Evolutionary conservation across 1,140 invertebrate genomes (phyloP), one percentile per base, ranked within the genome.

Genomic region (Nautilus pompilius): DNA sequence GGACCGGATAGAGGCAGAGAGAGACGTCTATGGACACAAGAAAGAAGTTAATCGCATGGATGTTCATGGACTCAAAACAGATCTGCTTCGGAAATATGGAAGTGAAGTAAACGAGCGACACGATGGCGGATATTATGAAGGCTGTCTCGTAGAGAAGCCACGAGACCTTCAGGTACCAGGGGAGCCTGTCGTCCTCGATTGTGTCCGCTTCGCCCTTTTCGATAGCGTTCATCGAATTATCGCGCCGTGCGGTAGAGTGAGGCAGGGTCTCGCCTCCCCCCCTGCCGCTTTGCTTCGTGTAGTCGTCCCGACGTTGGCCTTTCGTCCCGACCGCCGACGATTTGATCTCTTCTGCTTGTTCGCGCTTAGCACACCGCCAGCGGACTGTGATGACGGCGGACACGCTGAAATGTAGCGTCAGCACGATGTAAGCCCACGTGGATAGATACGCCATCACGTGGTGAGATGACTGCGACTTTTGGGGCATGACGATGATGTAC

Each of bases 101-200:
- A 0, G 28, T 59, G 64, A 74, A 77, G 46, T 71, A 76, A 13
- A 77, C 62, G 13, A 73, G 20, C 10, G 74, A 69, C 1, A 77
- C 71, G 8, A 72, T 57, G 10, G 65, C 28, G 5, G 70, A 67
- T n/a, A 62, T 61, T 2, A 64, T 55, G 20, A 63, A 71, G 20
- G 66, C 53, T 15, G 71, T 60, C 41, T 74, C 67, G 46, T 58
- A 68, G 22, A 77, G 56, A 0, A 69, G 0, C 76, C 76, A 77
- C 17, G 66, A 63, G 0, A 73, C 3, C 36, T 72, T 73, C 29
- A 71, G 60, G 57, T 71, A 75, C 65, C 63, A 68, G 5, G 66
- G 26, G 49, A 28, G 26, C 24, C 29, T 22, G 26, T 53, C 49
- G 5, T 15, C 24, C 4, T 53, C n/a, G n/a, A n/a, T n/a, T n/a